Conservation (phyloP, 2,888 invertebrate genomes). For the Drosophila neonasuta region DNA sequence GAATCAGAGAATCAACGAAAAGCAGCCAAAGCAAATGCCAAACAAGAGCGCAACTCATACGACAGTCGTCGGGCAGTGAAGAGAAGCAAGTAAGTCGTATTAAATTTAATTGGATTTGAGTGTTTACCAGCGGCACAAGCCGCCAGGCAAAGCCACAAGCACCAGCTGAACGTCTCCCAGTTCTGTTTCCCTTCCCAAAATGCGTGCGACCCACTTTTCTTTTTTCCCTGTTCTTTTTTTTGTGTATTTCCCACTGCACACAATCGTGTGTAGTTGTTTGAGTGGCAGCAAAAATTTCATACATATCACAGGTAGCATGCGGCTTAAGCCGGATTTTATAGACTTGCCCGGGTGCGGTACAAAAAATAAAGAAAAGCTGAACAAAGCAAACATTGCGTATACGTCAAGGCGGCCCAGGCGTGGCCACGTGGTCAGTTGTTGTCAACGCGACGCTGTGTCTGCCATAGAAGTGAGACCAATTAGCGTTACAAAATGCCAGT, state of each 20-base stretch:
- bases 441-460: slow-evolving; percentile 53
- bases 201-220: slow-evolving; percentile 58
- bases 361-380: slow-evolving; percentile 31
- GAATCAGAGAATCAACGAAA: slow-evolving; percentile 39
- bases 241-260: neutral
- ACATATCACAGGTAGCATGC: slow-evolving; percentile 70
- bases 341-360: slow-evolving; percentile 37
- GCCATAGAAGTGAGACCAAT: slow-evolving; percentile 54
- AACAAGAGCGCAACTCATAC: slow-evolving; percentile 44
- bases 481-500: slow-evolving; percentile 40
- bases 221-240: slow-evolving; percentile 1
- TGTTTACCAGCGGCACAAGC: slow-evolving; percentile 75
- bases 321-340: slow-evolving; percentile 75
- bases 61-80: slow-evolving; percentile 17
- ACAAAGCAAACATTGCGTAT: slow-evolving; percentile 71
- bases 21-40: slow-evolving; percentile 65
- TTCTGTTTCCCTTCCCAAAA: slow-evolving; percentile 31
- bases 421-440: slow-evolving; percentile 57
- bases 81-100: slow-evolving; percentile 75
- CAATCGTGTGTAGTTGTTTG: slow-evolving; percentile 37
- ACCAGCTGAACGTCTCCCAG: slow-evolving; percentile 57
- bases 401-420: slow-evolving; percentile 46
- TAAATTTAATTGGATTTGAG: slow-evolving; percentile 78
- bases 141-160: slow-evolving; percentile 72
- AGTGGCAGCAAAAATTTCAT: slow-evolving; percentile 66